Evolutionary conservation across 2,113 vertebrate genomes (phyloP).

Genomic region (Morone saxatilis): DNA sequence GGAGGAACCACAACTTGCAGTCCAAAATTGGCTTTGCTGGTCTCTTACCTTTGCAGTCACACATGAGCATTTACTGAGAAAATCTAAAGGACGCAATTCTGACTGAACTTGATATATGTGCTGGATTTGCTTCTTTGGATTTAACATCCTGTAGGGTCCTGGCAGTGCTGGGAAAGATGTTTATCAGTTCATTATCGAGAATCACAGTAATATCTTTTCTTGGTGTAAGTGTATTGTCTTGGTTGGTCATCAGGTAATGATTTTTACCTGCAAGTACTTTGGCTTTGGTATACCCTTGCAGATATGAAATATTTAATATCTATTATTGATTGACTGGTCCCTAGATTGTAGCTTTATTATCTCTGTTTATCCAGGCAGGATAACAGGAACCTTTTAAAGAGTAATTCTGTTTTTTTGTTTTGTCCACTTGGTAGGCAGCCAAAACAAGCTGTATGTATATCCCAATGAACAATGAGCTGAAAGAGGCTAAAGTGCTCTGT

Average conservation of each 20-base stretch:
- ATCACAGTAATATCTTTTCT: not conserved
- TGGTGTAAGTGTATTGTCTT: not conserved
- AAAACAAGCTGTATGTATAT: not conserved
- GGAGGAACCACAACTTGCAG: not conserved
- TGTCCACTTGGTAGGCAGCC: not conserved
- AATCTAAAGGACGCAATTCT: not conserved
- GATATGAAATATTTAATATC: not conserved
- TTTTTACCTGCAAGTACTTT: not conserved
- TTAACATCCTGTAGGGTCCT: not conserved
- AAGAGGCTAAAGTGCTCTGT: too few species aligned
- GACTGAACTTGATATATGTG: slow-evolving; percentile 21
- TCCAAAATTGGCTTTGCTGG: not conserved
- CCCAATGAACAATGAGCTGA: too few species aligned
- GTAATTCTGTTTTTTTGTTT: not conserved
- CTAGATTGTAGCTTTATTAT: not conserved
- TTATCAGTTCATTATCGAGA: not conserved
- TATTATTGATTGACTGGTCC: not conserved
- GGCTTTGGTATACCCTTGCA: not conserved
- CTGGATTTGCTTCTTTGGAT: not conserved
- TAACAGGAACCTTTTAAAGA: too few species aligned
- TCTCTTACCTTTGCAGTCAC: slow-evolving; percentile 3
- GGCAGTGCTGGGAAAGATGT: not conserved
- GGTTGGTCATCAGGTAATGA: not conserved
- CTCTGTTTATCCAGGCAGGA: not conserved
- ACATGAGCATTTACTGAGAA: slow-evolving; percentile 22